Conservation (phyloP, 2,113 vertebrate genomes). For the Carlito syrichta region DNA sequence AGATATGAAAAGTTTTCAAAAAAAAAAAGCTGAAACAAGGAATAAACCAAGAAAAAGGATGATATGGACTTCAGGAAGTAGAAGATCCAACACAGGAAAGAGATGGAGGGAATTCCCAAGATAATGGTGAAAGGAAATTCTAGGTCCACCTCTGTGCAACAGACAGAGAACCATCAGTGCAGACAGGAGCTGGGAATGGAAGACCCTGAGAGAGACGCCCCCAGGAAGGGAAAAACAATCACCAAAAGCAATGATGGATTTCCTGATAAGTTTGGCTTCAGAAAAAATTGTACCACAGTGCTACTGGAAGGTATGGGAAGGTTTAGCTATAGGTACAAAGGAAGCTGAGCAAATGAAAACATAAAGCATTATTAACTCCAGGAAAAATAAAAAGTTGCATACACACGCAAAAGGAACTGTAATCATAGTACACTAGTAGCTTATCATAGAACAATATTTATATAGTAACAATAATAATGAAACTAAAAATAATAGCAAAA, state of each 20-base stretch:
- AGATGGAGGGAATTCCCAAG: slow-evolving; percentile 34
- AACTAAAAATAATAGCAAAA: too few species aligned
- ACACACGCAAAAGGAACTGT: not conserved
- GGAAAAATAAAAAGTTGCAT: not conserved
- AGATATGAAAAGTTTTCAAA: not conserved
- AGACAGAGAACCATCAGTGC: not conserved
- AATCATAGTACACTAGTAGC: not conserved
- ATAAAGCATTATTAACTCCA: not conserved
- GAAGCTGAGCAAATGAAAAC: slow-evolving; percentile 3
- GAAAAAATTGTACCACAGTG: not conserved
- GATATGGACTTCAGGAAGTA: slow-evolving; percentile 8
- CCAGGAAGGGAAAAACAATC: not conserved
- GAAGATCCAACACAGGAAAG: not conserved
- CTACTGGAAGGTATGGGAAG: not conserved
- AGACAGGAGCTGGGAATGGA: not conserved
- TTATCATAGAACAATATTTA: not conserved
- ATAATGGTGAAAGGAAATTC: not conserved
- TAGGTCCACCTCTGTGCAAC: slow-evolving; percentile 16
- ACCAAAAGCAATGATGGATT: not conserved
- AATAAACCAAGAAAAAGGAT: slow-evolving; percentile 28
- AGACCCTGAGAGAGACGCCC: not conserved
- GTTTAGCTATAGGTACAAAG: not conserved
- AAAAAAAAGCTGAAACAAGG: slow-evolving; percentile 14
- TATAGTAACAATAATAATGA: not conserved
- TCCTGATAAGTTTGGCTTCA: not conserved